Conservation (phyloP, 2,888 invertebrate species). For the Zygogramma bicolorata region DNA sequence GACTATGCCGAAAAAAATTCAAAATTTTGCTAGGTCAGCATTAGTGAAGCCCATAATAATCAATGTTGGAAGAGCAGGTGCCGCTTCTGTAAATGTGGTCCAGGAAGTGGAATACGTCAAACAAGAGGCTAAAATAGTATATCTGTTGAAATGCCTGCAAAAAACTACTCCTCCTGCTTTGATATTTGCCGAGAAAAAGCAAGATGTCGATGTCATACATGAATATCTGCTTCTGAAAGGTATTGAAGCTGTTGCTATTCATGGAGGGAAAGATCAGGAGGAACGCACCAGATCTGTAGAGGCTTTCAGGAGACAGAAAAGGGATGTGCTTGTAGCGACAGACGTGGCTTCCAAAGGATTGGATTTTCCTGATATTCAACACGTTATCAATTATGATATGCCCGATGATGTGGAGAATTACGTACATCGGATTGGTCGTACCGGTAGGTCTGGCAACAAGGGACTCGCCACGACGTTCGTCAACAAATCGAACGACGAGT, state of each 20-base stretch:
- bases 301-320: conserved; percentile 90
- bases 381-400: conserved; percentile 99
- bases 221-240: conserved; percentile 96
- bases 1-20: conserved; percentile 99
- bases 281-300: conserved; percentile 95
- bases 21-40: conserved; percentile 96
- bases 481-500: conserved; percentile 94
- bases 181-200: conserved; percentile 98
- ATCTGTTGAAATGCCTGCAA: conserved; percentile 92
- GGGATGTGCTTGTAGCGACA: conserved; percentile 98
- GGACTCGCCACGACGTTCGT: conserved; percentile 97
- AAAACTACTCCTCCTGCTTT: conserved; percentile 97
- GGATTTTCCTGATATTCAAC: conserved; percentile 97
- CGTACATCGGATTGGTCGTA: conserved; percentile 87
- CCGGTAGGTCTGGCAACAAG: conserved; percentile 89
- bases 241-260: conserved; percentile 98
- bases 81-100: conserved; percentile 95
- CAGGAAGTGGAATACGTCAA: conserved; percentile 98
- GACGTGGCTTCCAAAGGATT: conserved; percentile 99
- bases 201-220: conserved; percentile 99
- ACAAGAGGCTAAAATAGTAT: conserved; percentile 95
- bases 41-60: conserved; percentile 97
- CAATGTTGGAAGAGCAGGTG: conserved; percentile 98
- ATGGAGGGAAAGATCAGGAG: conserved; percentile 99
- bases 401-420: conserved; percentile 99